Evolutionary conservation across 2,113 vertebrate genomes (phyloP).

Genomic region (Chascanopsetta lugubris): DNA sequence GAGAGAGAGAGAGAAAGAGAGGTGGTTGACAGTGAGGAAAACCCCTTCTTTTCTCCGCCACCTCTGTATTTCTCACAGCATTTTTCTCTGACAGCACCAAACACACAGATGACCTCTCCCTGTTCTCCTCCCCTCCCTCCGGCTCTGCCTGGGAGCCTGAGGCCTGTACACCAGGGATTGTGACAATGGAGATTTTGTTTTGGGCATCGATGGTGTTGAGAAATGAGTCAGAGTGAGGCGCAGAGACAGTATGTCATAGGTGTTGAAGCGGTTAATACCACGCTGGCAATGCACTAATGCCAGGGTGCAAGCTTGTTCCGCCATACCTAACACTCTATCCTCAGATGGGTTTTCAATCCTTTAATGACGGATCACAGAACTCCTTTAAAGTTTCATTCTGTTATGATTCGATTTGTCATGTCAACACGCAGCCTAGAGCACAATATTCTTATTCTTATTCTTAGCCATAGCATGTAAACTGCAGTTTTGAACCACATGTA

Average conservation of each 20-base stretch:
- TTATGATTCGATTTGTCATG: neutral
- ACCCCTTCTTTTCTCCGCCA: slow-evolving; percentile 25
- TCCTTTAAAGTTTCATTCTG: neutral
- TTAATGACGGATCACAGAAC: too few relatives aligned
- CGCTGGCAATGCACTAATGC: slow-evolving; percentile 32
- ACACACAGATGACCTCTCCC: slow-evolving; percentile 16
- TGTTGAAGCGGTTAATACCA: slow-evolving; percentile 58
- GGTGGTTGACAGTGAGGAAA: slow-evolving; percentile 45
- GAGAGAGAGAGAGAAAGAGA: too few relatives aligned
- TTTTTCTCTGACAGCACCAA: slow-evolving; percentile 57
- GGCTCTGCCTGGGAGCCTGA: slow-evolving; percentile 12
- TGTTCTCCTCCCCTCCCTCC: slow-evolving; percentile 14
- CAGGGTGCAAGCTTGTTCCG: too few relatives aligned
- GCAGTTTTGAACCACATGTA: too few relatives aligned
- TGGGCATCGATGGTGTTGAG: slow-evolving; percentile 51
- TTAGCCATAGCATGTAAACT: too few relatives aligned
- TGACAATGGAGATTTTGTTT: slow-evolving; percentile 61
- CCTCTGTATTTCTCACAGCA: slow-evolving; percentile 38
- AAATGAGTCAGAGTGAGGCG: slow-evolving; percentile 45
- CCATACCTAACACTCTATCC: too few relatives aligned
- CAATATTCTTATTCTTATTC: too few relatives aligned
- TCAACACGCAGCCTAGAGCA: neutral
- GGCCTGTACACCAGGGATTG: slow-evolving; percentile 32
- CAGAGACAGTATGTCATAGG: slow-evolving; percentile 65
- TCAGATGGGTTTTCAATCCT: too few relatives aligned